phyloP scores from a whole-genome alignment of 2,797 vertebrate species.

The Sebastes miniatus region DNA sequence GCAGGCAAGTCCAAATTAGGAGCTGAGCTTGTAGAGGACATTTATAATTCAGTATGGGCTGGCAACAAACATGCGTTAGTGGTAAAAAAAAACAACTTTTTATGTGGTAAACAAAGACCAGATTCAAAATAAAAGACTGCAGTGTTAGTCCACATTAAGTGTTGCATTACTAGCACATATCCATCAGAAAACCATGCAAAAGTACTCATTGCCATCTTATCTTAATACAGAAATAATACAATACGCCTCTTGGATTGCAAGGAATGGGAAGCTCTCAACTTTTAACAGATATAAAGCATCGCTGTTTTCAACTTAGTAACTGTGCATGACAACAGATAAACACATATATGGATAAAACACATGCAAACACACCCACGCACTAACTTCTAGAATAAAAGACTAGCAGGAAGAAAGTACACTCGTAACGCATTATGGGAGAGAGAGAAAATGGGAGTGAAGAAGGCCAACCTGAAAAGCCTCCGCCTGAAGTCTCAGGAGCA shows the following conservation, averaged over 20 bases:
- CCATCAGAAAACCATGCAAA: constrained; percentile 12
- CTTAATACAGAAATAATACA: neutral
- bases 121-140: neutral
- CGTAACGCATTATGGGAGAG: neutral
- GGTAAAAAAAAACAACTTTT: rapidly evolving
- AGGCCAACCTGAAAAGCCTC: constrained; percentile 74
- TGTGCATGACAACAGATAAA: neutral
- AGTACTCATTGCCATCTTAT: neutral
- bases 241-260: neutral
- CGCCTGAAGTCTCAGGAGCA: constrained; percentile 58
- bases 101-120: neutral
- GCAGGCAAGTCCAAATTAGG: neutral
- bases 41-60: neutral
- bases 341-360: neutral
- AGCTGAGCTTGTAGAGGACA: neutral
- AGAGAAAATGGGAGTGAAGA: constrained; percentile 36
- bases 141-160: neutral
- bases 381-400: neutral
- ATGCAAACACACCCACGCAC: constrained; percentile 17
- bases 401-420: neutral
- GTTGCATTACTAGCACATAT: neutral
- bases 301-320: neutral
- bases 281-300: neutral
- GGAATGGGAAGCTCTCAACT: neutral
- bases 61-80: neutral